Evolutionary conservation across 2,797 vertebrate genomes (phyloP), one percentile per base, ranked within the genome.

Genomic region (Selene dorsalis): DNA sequence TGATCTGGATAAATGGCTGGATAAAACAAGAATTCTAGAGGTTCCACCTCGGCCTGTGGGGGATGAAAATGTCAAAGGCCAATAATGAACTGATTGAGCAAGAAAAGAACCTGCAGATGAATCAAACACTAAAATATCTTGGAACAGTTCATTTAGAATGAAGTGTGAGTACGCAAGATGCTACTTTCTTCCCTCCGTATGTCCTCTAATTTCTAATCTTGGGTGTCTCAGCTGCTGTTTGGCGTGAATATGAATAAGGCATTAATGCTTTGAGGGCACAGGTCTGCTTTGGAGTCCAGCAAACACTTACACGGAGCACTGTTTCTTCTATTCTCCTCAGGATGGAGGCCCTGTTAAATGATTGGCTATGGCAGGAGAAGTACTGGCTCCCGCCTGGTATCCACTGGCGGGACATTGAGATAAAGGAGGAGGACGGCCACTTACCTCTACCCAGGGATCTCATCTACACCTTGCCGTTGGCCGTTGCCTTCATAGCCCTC

Each of bases 331-430:
- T n/a, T 17, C 43, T 59, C 39, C 67, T 12, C 84, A 97, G 95
- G 87, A 96, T 97, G 95, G 91, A 94, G 83, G 75, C 73, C 2
- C 59, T 96, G 52, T 45, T 97, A 22, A 95, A 95, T 6, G 82
- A 95, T 35, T 97, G 96, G 96, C 84, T 97, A 11, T 97, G 96
- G 96, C 87, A 87, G 71, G 92, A 96, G 0, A 84, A 96, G 71
- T 96, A 92, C 87, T 97, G 97, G 97, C 93, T 97, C 22, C 97
- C 96, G 14, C 94, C 95, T 0, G 96, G 95, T 10, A 59, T 93
- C 77, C 88, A 81, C 35, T 97, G 96, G 97, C 84, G 91, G 75
- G 96, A 97, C 90, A 93, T 96, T 64, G 75, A 94, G 45, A 91
- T 92, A 13, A 80, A 87, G 4, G 91, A 90, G 12, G 88, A 88